These are phyloP conservation scores for Ooceraea biroi DNA, from an alignment of 1,140 invertebrate genomes.

Conservation along the genomic window DNA sequence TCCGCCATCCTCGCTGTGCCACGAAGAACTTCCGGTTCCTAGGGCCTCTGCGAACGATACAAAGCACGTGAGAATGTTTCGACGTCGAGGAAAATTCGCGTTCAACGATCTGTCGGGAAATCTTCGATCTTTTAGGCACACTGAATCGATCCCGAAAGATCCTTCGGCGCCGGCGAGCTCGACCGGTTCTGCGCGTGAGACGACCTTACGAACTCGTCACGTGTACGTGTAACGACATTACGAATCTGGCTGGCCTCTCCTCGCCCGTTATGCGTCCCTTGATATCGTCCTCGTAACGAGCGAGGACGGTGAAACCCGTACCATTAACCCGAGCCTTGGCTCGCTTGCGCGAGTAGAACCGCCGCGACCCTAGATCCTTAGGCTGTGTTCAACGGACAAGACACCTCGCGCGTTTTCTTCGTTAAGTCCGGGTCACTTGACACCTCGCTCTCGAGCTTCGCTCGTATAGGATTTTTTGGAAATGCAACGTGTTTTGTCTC, in stretches of 20 bases:
- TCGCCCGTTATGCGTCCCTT: slow-evolving; percentile 74
- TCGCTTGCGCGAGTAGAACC: slow-evolving; percentile 26
- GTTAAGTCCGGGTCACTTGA: slow-evolving; percentile 13
- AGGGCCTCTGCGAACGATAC: slow-evolving; percentile 87
- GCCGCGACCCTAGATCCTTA: slow-evolving; percentile 15
- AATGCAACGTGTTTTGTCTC: too few species aligned
- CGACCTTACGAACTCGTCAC: slow-evolving; percentile 78
- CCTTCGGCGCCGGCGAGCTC: slow-evolving; percentile 69
- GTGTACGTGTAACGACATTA: slow-evolving; percentile 60
- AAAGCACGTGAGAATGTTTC: slow-evolving; percentile 15
- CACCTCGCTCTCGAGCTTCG: not conserved
- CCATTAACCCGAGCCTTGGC: slow-evolving; percentile 75
- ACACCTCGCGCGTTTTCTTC: not conserved
- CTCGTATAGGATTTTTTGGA: not conserved
- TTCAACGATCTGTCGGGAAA: too few species aligned
- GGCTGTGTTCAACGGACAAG: slow-evolving; percentile 3
- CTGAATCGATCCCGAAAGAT: not conserved
- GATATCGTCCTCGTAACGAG: slow-evolving; percentile 80
- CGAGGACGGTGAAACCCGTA: slow-evolving; percentile 78
- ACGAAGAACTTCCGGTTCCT: slow-evolving; percentile 87
- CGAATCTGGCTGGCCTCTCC: slow-evolving; percentile 71
- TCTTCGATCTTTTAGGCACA: too few species aligned
- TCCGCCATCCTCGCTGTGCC: slow-evolving; percentile 89
- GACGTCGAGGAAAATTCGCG: not conserved
- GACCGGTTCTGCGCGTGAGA: slow-evolving; percentile 74